Evolutionary conservation across 2,797 vertebrate species (phyloP).

Genomic region (Otolemur crassicaudatus): DNA sequence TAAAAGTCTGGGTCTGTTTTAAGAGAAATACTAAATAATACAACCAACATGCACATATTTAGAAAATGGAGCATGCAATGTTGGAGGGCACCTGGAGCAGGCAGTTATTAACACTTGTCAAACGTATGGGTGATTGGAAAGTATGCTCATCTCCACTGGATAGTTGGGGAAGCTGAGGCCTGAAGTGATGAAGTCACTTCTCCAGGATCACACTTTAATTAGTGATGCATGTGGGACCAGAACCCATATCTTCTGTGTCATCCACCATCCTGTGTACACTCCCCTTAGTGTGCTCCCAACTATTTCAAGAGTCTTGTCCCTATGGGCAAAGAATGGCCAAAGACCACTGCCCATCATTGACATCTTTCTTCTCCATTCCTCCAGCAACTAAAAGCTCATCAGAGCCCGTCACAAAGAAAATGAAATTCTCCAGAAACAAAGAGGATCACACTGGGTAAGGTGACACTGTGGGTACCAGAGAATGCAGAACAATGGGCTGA

Average conservation of each 20-base stretch:
- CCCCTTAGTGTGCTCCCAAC: neutral
- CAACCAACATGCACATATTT: neutral
- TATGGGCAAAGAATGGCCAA: neutral
- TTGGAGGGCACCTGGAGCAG: neutral
- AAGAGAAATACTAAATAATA: conserved; percentile 47
- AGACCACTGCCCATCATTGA: conserved; percentile 45
- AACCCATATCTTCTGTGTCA: neutral
- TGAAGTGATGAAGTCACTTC: neutral
- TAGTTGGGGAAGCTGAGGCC: neutral
- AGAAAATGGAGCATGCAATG: neutral
- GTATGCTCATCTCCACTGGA: neutral
- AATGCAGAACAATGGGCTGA: neutral
- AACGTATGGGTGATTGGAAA: neutral
- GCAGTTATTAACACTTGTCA: neutral
- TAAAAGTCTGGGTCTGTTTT: conserved; percentile 37
- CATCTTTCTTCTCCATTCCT: conserved; percentile 77
- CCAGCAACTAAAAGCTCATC: conserved; percentile 80
- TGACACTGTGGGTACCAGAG: neutral
- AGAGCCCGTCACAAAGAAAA: conserved; percentile 81
- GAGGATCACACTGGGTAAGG: conserved; percentile 85
- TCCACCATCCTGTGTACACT: neutral
- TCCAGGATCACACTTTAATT: neutral
- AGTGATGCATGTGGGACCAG: neutral
- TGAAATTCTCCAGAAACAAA: conserved; percentile 67
- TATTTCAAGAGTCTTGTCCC: neutral